These are phyloP conservation scores for Dermolepida albohirtum DNA, from an alignment of 2,888 invertebrate species.

Conservation along the genomic window DNA sequence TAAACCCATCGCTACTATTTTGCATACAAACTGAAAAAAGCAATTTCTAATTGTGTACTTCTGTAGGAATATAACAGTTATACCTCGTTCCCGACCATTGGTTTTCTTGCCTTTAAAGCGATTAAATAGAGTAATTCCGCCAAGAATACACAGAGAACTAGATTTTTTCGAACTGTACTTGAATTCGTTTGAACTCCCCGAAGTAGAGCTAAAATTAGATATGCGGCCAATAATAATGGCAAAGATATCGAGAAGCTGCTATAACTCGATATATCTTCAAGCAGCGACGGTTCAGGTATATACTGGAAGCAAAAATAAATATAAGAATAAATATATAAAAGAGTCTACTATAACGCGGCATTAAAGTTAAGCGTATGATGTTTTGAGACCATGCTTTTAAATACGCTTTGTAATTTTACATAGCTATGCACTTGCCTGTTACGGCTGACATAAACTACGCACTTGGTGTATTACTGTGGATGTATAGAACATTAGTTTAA, in stretches of 20 bases:
- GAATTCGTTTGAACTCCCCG: slow-evolving; percentile 89
- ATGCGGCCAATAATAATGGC: slow-evolving; percentile 81
- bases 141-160: slow-evolving; percentile 90
- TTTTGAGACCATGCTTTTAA: too few species aligned
- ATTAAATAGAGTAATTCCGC: slow-evolving; percentile 88
- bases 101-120: slow-evolving; percentile 84
- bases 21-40: slow-evolving; percentile 79
- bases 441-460: too few species aligned
- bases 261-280: slow-evolving; percentile 90
- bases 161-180: slow-evolving; percentile 93
- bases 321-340: too few species aligned
- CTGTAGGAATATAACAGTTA: slow-evolving; percentile 46
- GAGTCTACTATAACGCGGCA: too few species aligned
- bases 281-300: slow-evolving; percentile 86
- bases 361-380: too few species aligned
- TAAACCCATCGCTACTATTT: slow-evolving; percentile 87
- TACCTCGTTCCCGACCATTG: slow-evolving; percentile 87
- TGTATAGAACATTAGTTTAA: too few species aligned
- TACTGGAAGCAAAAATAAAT: slow-evolving; percentile 67
- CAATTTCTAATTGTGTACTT: slow-evolving; percentile 12
- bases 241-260: slow-evolving; percentile 88
- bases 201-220: slow-evolving; percentile 84
- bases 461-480: too few species aligned
- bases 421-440: too few species aligned
- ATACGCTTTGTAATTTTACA: too few species aligned